Evolutionary conservation across 2,888 invertebrate species (phyloP).

Genomic region (Habrosyne pyritoides): DNA sequence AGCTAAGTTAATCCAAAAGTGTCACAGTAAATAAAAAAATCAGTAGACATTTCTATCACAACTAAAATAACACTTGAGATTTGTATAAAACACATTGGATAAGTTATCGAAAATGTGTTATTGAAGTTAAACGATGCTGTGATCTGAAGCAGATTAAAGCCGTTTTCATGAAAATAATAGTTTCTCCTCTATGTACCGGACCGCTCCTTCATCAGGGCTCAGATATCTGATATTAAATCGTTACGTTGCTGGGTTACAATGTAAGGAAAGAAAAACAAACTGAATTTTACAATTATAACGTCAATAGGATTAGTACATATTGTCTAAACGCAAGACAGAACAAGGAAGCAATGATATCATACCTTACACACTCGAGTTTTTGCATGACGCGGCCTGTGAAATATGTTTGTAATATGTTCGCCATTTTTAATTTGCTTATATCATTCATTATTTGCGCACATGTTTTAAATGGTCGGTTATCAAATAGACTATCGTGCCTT

Average conservation of each 20-base stretch:
- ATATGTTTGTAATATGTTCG: neutral
- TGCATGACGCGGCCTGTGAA: neutral
- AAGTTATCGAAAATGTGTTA: too few species aligned
- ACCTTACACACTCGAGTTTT: neutral
- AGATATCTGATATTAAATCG: too few species aligned
- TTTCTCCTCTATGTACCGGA: too few species aligned
- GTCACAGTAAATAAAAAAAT: neutral
- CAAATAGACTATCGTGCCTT: neutral
- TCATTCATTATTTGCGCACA: neutral
- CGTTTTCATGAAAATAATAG: too few species aligned
- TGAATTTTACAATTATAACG: too few species aligned
- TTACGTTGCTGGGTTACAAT: too few species aligned
- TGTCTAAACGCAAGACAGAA: neutral
- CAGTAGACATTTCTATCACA: neutral
- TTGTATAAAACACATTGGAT: neutral
- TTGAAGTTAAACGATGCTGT: too few species aligned
- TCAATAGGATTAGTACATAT: too few species aligned
- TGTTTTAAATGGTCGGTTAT: neutral
- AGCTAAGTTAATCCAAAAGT: neutral
- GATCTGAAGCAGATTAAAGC: too few species aligned
- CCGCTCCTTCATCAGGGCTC: too few species aligned
- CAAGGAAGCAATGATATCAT: conserved; percentile 1
- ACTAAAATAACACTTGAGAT: neutral
- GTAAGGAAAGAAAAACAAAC: too few species aligned
- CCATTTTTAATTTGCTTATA: neutral